Base-by-base conservation (phyloP, 2,888 invertebrate genomes). In the Stegana nigrithorax region DNA sequence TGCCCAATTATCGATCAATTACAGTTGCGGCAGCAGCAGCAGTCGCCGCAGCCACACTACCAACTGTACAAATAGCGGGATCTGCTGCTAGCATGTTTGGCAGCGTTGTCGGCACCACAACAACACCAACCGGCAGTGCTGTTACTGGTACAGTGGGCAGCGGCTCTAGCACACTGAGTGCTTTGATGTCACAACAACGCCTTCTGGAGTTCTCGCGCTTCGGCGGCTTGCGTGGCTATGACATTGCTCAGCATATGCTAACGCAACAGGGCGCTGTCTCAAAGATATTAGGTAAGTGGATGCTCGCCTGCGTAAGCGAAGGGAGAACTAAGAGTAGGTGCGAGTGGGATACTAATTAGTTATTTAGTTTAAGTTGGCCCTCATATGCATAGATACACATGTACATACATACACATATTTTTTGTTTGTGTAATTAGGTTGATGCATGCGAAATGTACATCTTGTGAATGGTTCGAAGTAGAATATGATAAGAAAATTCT, bases 81-180 rank as follows among this genome's bases (percentile, higher is more conserved):
- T n/a, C 51, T 6, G 29, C 17, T n/a, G 51, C 29, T 19, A 8
- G n/a, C 32, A 47, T 47, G 5, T 47, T 47, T 47, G 51, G 69
- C 73, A 57, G 66, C 72, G 64, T 47, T 47, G 51, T 68, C 73
- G 59, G 66, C 72, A 63, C 67, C 44, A 67, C 75, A 74, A 82
- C 84, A 44, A 59, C 62, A 53, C 68, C 8, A 59, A 51, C 44
- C 36, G 60, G 51, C 23, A 73, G 75, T 23, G 69, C 74, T 25
- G 72, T 66, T 26, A 68, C 77, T 21, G 83, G 81, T 56, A 69
- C 65, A n/a, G 75, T 80, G 60, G 73, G 74, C 53, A 86, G 87
- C 47, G 88, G 88, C 65, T 85, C 85, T n/a, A 88, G 89, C 58
- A 92, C 92, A 17, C 86, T 93, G 62, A 91, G 92, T 36, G 91